These are phyloP conservation scores for Protophormia terraenovae DNA, from an alignment of 2,888 invertebrate species.

Conservation along the genomic window DNA sequence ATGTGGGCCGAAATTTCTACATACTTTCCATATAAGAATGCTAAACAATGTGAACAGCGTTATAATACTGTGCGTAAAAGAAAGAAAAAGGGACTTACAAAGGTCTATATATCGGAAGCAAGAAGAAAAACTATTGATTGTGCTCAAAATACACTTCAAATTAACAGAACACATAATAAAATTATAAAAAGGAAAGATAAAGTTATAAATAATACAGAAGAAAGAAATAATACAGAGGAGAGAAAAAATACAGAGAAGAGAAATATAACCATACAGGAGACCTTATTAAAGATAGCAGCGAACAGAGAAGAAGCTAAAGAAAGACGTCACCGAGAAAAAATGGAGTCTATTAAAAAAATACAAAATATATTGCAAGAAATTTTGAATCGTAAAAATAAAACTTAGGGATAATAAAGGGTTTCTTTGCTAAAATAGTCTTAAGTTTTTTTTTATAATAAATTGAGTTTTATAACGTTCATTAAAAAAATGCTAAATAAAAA, in stretches of 20 bases:
- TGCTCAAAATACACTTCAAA: neutral
- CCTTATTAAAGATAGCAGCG: conserved; percentile 32
- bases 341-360: conserved; percentile 28
- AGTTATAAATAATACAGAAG: neutral
- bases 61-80: conserved; percentile 23
- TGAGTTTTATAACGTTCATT: too few species aligned
- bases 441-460: too few species aligned
- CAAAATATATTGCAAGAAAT: conserved; percentile 28
- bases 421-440: too few species aligned
- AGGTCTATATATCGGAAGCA: neutral
- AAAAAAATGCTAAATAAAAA: too few species aligned
- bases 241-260: neutral
- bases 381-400: neutral
- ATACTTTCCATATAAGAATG: conserved; percentile 1
- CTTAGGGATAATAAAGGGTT: neutral
- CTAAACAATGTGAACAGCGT: conserved; percentile 35
- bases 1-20: conserved; percentile 41
- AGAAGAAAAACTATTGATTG: conserved; percentile 1
- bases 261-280: conserved; percentile 5
- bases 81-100: neutral
- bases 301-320: conserved; percentile 50
- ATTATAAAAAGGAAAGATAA: neutral
- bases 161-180: neutral
- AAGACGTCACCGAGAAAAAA: conserved; percentile 55
- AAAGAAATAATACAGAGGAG: neutral